phyloP scores from a whole-genome alignment of 2,113 vertebrate genomes.

The Trinectes maculatus region DNA sequence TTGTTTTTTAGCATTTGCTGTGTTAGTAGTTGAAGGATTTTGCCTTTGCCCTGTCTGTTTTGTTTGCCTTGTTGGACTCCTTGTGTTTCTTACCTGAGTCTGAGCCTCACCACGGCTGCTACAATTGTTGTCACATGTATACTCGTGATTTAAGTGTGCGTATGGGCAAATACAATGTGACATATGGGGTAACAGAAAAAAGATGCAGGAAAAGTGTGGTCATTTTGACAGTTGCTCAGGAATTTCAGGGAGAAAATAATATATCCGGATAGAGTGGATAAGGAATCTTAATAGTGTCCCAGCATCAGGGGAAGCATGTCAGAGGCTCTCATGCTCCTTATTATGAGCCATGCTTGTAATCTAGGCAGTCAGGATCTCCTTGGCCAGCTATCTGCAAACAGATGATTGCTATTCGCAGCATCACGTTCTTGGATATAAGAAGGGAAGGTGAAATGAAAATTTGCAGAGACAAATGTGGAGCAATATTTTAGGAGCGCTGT shows the following conservation, averaged over 20 bases:
- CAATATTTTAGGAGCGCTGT: slow-evolving; percentile 15
- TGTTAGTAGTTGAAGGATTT: too few relatives aligned
- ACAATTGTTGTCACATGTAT: neutral
- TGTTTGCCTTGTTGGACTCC: too few relatives aligned
- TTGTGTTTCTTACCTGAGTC: too few relatives aligned
- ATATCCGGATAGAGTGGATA: slow-evolving; percentile 3
- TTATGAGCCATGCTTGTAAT: neutral
- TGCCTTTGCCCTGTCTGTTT: too few relatives aligned
- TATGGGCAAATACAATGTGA: neutral
- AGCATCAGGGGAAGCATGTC: neutral
- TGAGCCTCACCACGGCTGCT: too few relatives aligned
- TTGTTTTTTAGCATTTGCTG: too few relatives aligned
- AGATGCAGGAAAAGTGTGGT: neutral
- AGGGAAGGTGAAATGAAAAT: neutral
- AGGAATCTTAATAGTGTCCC: slow-evolving; percentile 4
- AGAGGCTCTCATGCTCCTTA: slow-evolving; percentile 15
- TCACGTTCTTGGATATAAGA: slow-evolving; percentile 3
- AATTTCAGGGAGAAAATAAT: slow-evolving; percentile 8
- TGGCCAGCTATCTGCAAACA: neutral
- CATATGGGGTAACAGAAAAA: neutral
- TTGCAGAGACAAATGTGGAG: neutral
- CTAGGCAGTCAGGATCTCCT: slow-evolving; percentile 9
- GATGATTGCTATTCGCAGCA: slow-evolving; percentile 32
- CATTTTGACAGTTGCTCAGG: slow-evolving; percentile 8
- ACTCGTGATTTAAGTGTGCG: slow-evolving; percentile 4